Conservation (phyloP, 2,888 invertebrate genomes). For the Chalcosyrphus nemorum region DNA sequence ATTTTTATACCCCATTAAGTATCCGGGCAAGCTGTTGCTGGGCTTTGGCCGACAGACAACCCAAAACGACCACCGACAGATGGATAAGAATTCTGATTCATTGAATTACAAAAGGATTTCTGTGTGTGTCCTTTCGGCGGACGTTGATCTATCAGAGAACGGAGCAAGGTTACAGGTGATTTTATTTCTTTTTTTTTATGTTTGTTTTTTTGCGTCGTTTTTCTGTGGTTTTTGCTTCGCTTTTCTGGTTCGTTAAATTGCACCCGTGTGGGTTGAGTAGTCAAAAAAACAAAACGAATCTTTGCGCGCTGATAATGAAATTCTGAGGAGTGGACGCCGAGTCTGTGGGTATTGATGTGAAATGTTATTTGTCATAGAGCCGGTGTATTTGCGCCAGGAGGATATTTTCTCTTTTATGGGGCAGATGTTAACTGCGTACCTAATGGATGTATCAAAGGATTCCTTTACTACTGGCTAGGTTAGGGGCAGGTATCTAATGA, state of each 20-base stretch:
- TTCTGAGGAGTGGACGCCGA: conserved; percentile 14
- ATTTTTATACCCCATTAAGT: conserved; percentile 20
- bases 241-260: conserved; percentile 37
- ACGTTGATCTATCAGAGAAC: background rate
- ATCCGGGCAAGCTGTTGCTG: conserved; percentile 22
- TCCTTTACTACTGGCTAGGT: conserved; percentile 21
- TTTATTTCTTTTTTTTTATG: background rate
- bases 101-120: conserved; percentile 51
- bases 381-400: conserved; percentile 22
- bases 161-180: conserved; percentile 48
- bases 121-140: background rate
- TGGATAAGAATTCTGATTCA: conserved; percentile 26
- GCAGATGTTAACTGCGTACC: conserved; percentile 41
- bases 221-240: background rate
- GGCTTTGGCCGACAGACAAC: background rate
- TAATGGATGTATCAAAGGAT: conserved; percentile 12
- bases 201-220: background rate
- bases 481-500: conserved; percentile 18
- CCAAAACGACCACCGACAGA: background rate
- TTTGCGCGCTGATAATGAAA: conserved; percentile 14
- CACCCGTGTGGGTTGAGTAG: conserved; percentile 21
- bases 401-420: conserved; percentile 22
- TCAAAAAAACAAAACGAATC: background rate
- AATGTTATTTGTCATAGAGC: conserved; percentile 41
- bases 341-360: conserved; percentile 19